Percentiles rank a stretch among this genome's conserved stretches.
phyloP scores from a whole-genome alignment of 1,140 invertebrate genomes.

The Fopius arisanus region DNA sequence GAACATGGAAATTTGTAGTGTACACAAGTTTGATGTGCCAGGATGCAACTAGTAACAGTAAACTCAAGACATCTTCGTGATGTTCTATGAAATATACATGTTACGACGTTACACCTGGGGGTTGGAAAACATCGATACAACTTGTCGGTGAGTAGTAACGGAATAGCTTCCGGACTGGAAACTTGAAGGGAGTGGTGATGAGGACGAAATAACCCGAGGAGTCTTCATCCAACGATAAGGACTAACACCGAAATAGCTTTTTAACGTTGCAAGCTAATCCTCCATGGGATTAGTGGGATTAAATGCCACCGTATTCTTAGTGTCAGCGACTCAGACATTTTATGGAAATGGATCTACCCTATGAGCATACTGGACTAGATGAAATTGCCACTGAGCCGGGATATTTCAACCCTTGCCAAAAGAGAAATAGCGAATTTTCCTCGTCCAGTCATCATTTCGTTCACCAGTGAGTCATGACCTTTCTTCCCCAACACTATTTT shows the following conservation, averaged over 20 bases:
- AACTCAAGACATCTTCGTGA: slow-evolving; percentile 3
- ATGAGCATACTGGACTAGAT: background rate
- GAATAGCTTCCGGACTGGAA: background rate
- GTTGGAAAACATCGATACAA: background rate
- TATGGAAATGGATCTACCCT: slow-evolving; percentile 14
- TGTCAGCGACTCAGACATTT: slow-evolving; percentile 18
- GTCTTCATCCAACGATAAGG: background rate
- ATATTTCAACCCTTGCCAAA: background rate
- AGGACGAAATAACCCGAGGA: background rate
- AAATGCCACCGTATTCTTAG: slow-evolving; percentile 10
- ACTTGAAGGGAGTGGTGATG: background rate
- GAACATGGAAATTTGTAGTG: slow-evolving; percentile 4
- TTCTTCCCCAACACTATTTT: no score
- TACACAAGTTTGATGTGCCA: background rate
- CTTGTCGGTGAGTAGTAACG: background rate
- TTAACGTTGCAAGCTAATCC: slow-evolving; percentile 8
- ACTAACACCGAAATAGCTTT: slow-evolving; percentile 6
- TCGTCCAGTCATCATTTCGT: no score
- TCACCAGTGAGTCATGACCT: no score
- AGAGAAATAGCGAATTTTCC: no score
- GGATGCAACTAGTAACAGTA: slow-evolving; percentile 1
- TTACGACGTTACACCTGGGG: background rate
- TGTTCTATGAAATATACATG: background rate
- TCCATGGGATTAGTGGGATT: slow-evolving; percentile 10
- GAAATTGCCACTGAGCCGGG: no score